Evolutionary conservation across 2,888 invertebrate species (phyloP), one percentile per base, ranked within the genome.

Genomic region (Drosophila infuscata): DNA sequence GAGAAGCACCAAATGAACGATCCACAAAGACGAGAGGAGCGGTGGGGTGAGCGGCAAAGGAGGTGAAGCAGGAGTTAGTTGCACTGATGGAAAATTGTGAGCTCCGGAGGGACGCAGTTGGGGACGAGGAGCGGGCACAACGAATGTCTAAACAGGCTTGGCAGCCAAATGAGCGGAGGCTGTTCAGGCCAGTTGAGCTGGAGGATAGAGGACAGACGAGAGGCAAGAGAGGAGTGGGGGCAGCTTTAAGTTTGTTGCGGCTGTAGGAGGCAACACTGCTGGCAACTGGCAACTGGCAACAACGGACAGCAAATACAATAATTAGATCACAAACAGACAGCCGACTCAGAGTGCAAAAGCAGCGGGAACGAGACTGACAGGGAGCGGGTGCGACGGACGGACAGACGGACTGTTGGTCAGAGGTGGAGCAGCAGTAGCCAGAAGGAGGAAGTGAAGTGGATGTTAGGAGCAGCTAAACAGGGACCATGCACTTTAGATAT

Each of bases 281-380:
- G 64, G 67, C 61, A 54, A 46, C 41, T 43, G 41, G 41, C 41
- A 68, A 69, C 79, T 69, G 76, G 76, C 66, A 75, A 70, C 77
- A 79, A 81, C 87, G 79, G 89, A 84, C 89, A 89, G 84, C 84
- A 84, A 84, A 84, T 89, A 81, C 84, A 84, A 89, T 85, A 85
- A 85, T 85, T 85, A 85, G 84, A 85, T 85, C 84, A 89, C 89
- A 87, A 75, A 77, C 77, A 81, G 77, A 87, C 74, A 81, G 76
- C 76, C 68, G 75, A 83, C 73, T 67, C 70, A 43, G 59, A 57
- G 51, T 41, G 66, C 61, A 49, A 43, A 36, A 53, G 41, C 57
- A 49, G 59, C 67, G 58, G 80, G 57, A 86, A 74, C 70, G 65
- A 67, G 78, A 82, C 74, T 53, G 67, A 43, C 63, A 71, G 56